Base-by-base conservation (phyloP, 53 echinoderm and acorn worm genomes). In the Mesocentrotus franciscanus region DNA sequence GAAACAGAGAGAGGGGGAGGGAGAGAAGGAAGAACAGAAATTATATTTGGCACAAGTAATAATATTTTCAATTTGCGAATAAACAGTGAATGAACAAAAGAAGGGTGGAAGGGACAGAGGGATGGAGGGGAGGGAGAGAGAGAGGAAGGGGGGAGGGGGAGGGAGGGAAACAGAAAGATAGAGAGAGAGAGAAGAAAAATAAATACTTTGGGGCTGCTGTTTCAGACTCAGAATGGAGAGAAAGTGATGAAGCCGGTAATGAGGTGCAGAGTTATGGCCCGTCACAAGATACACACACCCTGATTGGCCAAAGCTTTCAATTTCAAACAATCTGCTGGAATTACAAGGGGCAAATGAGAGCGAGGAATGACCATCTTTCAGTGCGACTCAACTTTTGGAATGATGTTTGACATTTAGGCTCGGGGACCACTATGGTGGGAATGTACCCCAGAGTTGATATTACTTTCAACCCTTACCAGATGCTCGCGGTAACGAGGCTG, bases 301-400 rank as follows among this genome's bases (percentile, higher is more conserved):
- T 81, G 93, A 93, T 93, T 93, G 93, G 93, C 55, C 13, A 9
- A 81, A 29, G 93, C 58, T 93, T 93, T 93, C 78, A 13, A 81
- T 93, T 93, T 93, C 93, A 93, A 87, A 87, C 56, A 58, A 10
- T 13, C 58, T 68, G 8, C 57, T 87, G 87, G 58, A 35, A 87
- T 87, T 87, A 87, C 87, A 87, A 87, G 58, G 87, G 87, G 87
- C 84, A 55, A 58, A 58, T 1, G 58, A 58, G 57, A n/a, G 4
- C 87, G 0, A 57, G 87, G 29, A 42, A 81, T 29, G 8, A 11
- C 57, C 58, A 58, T 87, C 87, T 57, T 58, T 87, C 87, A 87
- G 32, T 87, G 58, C 29, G 87, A 87, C 57, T 87, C 87, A 58
- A 58, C 87, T 57, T 18, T 57, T 11, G 56, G 87, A 58, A 87